phyloP scores from a whole-genome alignment of 2,797 vertebrate species.

The Poeciliopsis gracilis region DNA sequence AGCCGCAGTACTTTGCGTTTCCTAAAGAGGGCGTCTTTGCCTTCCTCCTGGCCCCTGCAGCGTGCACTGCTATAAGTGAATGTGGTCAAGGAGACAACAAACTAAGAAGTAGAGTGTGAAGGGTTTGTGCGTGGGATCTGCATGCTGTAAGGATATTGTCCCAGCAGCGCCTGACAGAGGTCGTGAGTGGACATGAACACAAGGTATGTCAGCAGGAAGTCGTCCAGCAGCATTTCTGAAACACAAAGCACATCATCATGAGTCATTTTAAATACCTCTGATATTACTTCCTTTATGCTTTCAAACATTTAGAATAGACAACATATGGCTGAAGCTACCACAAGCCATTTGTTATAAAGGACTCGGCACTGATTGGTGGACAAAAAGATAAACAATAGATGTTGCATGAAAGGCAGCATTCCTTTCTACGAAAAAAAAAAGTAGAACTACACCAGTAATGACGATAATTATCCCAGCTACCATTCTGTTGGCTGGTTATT shows the following conservation, averaged over 20 bases:
- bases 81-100: conserved; percentile 69
- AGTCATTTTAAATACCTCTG: background rate
- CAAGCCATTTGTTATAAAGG: background rate
- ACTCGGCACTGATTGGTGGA: background rate
- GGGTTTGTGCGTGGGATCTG: background rate
- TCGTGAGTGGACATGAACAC: conserved; percentile 97
- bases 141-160: conserved; percentile 92
- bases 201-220: conserved; percentile 96
- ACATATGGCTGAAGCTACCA: background rate
- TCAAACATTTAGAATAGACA: background rate
- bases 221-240: conserved; percentile 95
- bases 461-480: background rate
- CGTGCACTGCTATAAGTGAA: conserved; percentile 93
- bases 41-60: conserved; percentile 91
- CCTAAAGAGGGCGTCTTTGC: conserved; percentile 89
- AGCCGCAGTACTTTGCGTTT: conserved; percentile 96
- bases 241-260: conserved; percentile 46
- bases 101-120: conserved; percentile 3
- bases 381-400: background rate
- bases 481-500: background rate
- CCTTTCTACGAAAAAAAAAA: background rate
- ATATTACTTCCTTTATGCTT: background rate
- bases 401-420: background rate
- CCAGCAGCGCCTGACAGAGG: conserved; percentile 94
- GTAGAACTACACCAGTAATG: background rate